Conservation (phyloP, 2,888 invertebrate species). For the Campoplex capitator region DNA sequence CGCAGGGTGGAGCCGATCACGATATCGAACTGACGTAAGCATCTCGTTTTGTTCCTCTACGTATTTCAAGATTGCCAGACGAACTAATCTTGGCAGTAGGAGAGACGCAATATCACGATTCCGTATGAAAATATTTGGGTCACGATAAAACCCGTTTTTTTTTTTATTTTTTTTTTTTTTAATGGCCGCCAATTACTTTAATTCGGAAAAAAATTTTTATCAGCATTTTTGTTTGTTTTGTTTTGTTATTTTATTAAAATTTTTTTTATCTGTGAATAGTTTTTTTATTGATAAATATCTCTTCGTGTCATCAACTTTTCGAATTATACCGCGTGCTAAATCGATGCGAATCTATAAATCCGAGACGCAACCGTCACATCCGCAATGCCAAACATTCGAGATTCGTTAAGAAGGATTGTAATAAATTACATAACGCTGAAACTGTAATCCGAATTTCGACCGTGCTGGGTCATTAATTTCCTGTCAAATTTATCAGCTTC, state of each 20-base stretch:
- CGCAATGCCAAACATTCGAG: background rate
- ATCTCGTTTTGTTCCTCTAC: slow-evolving; percentile 78
- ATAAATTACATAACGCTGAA: slow-evolving; percentile 6
- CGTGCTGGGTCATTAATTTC: slow-evolving; percentile 19
- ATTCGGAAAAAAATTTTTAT: background rate
- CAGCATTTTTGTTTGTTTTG: background rate
- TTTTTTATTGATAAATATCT: background rate
- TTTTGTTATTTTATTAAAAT: too few species aligned
- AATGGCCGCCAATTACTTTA: background rate
- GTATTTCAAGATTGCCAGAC: slow-evolving; percentile 61
- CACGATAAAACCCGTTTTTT: slow-evolving; percentile 5
- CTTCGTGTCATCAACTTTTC: background rate
- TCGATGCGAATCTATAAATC: background rate
- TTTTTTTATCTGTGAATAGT: too few species aligned
- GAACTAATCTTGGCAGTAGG: slow-evolving; percentile 44
- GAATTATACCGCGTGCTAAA: background rate
- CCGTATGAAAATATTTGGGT: slow-evolving; percentile 31
- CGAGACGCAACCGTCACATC: background rate
- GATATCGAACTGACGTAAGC: slow-evolving; percentile 82
- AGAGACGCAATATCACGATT: slow-evolving; percentile 50
- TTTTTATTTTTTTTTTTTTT: background rate
- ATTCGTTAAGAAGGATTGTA: background rate
- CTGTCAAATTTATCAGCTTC: slow-evolving; percentile 25
- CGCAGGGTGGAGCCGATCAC: slow-evolving; percentile 84
- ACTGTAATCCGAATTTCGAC: slow-evolving; percentile 14